Evolutionary conservation across 2,888 invertebrate species (phyloP), one percentile per base, ranked within the genome.

Genomic region (Calephelis perditalis): DNA sequence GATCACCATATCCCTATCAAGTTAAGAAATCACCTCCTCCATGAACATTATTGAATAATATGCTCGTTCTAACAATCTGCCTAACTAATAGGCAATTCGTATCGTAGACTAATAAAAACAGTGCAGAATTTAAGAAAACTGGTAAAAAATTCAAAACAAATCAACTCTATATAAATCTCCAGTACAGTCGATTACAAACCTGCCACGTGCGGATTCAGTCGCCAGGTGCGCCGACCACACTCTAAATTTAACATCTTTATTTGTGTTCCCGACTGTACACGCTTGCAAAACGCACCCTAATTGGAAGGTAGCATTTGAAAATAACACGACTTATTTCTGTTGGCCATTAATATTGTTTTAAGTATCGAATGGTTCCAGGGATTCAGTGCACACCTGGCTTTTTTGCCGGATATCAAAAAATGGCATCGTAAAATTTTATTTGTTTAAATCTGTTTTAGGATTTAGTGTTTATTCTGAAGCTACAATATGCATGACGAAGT

Each of bases 161-260:
- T 26, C 75, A 72, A 45, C 84, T 83, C 78, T 71, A 73, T 77
- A 72, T 7, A 68, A 59, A 69, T 77, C 70, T 66, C 43, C 69
- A 70, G 82, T 87, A 87, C 83, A 85, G 80, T 82, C 80, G 71
- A 73, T 70, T 70, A 72, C 79, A 76, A 74, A 78, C 72, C 70
- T 71, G 72, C 73, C 80, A 78, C 82, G 81, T 78, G 78, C 73
- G 49, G 49, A 52, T 76, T 77, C 73, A 70, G 57, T 75, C 76
- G 82, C 86, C 89, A 89, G 88, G 89, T 89, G 89, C 79, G 73
- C 77, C 74, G 73, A 86, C 88, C 88, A 81, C 88, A 81, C 82
- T 82, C 89, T 89, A 89, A 86, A 89, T 89, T 86, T 88, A 89
- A 83, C 87, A 78, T 86, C 85, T 88, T 87, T 88, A 89, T 88